phyloP scores from a whole-genome alignment of 2,888 invertebrate genomes.

The Oeneis ivallda region DNA sequence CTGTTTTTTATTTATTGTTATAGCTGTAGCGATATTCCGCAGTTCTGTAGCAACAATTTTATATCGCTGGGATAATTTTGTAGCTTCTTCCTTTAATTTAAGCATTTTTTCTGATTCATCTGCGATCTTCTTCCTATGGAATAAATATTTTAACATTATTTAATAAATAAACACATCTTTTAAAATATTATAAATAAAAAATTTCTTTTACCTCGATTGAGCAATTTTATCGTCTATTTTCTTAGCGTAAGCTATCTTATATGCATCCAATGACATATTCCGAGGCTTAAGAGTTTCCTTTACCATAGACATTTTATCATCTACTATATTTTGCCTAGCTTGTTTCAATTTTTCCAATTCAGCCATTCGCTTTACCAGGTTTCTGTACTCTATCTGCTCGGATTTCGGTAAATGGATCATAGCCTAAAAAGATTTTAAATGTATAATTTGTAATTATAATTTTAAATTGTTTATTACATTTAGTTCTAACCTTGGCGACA shows the following conservation, averaged over 20 bases:
- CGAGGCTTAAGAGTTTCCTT: constrained; percentile 68
- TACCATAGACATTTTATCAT: constrained; percentile 45
- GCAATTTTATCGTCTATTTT: constrained; percentile 68
- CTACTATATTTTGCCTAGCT: constrained; percentile 60
- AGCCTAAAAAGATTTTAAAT: constrained; percentile 42
- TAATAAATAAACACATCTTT: neutral
- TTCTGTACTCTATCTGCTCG: constrained; percentile 75
- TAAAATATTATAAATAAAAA: neutral
- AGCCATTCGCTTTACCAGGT: constrained; percentile 74
- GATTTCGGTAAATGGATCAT: constrained; percentile 75
- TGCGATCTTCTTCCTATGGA: constrained; percentile 52
- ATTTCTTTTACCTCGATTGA: constrained; percentile 59
- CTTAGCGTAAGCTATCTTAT: constrained; percentile 41
- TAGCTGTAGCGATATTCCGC: constrained; percentile 67
- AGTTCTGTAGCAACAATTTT: constrained; percentile 73
- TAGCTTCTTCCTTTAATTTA: constrained; percentile 68
- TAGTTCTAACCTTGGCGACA: constrained; percentile 66
- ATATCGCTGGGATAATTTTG: constrained; percentile 65
- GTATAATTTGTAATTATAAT: neutral
- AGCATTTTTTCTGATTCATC: constrained; percentile 72
- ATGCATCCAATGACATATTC: constrained; percentile 52
- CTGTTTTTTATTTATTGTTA: constrained; percentile 69
- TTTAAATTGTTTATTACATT: constrained; percentile 1
- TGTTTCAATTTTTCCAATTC: constrained; percentile 75
- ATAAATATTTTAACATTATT: neutral